phyloP scores from a whole-genome alignment of 2,888 invertebrate genomes.

The Altica lythri region DNA sequence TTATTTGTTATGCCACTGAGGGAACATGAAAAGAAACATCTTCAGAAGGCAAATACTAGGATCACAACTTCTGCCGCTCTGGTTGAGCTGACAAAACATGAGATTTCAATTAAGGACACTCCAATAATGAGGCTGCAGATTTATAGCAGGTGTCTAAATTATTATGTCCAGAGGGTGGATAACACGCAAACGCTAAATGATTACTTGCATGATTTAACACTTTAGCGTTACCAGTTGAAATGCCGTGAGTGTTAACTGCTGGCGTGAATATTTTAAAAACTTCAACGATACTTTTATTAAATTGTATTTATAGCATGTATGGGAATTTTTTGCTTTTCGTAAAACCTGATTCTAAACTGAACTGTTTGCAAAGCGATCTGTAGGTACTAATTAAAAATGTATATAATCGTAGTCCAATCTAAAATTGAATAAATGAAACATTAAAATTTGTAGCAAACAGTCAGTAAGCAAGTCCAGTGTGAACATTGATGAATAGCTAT shows the following conservation, averaged over 20 bases:
- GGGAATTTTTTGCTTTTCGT: too few species aligned
- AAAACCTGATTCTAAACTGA: background rate
- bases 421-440: too few species aligned
- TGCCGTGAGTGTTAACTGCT: too few species aligned
- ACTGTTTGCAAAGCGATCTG: too few species aligned
- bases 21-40: conserved; percentile 10
- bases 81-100: conserved; percentile 58
- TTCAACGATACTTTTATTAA: too few species aligned
- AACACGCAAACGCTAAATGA: conserved; percentile 46
- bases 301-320: too few species aligned
- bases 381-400: too few species aligned
- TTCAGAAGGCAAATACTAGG: conserved; percentile 19
- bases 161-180: conserved; percentile 45
- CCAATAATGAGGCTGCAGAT: conserved; percentile 62
- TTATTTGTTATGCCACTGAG: conserved; percentile 12
- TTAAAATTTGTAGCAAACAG: too few species aligned
- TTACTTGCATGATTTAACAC: conserved; percentile 37
- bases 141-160: conserved; percentile 51
- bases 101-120: conserved; percentile 68
- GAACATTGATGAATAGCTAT: conserved; percentile 51
- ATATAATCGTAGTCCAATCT: too few species aligned
- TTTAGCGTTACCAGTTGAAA: conserved; percentile 7
- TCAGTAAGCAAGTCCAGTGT: conserved; percentile 8
- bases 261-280: too few species aligned
- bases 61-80: conserved; percentile 24